phyloP scores from a whole-genome alignment of 2,888 invertebrate species.

The Smittia sp. region DNA sequence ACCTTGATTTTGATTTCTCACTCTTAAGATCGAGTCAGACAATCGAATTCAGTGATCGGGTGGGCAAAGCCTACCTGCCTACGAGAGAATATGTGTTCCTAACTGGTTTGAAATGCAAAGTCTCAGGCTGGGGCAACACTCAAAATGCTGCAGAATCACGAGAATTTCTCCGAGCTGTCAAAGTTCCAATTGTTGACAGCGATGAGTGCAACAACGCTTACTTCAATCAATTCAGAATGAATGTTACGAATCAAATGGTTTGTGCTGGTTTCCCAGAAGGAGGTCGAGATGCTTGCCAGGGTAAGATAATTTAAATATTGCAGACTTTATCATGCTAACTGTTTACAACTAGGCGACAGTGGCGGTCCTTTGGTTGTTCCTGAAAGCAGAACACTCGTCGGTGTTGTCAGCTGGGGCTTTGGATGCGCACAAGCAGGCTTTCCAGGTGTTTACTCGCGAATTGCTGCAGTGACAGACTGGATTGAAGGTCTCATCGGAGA shows the following conservation, averaged over 20 bases:
- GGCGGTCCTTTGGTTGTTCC: conserved; percentile 44
- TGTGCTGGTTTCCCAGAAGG: conserved; percentile 43
- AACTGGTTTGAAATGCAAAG: conserved; percentile 50
- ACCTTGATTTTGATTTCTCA: conserved; percentile 59
- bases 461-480: conserved; percentile 51
- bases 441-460: conserved; percentile 56
- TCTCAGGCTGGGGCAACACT: conserved; percentile 50
- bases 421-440: conserved; percentile 56
- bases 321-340: too few relatives aligned
- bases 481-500: conserved; percentile 44
- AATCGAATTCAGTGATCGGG: conserved; percentile 42
- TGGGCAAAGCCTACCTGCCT: conserved; percentile 52
- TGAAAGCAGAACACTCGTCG: conserved; percentile 45
- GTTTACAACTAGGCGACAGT: conserved; percentile 53
- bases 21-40: conserved; percentile 56
- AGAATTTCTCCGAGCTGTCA: conserved; percentile 55
- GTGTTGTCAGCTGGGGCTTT: conserved; percentile 57
- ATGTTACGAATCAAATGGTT: conserved; percentile 30
- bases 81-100: conserved; percentile 46
- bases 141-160: conserved; percentile 48
- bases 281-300: conserved; percentile 55
- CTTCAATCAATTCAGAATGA: conserved; percentile 48
- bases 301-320: conserved; percentile 12
- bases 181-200: conserved; percentile 57
- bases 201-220: conserved; percentile 56